Percentiles rank a stretch among this genome's conserved stretches.
Conservation (phyloP, 2,113 vertebrate genomes). For the Microcebus griseorufus region DNA sequence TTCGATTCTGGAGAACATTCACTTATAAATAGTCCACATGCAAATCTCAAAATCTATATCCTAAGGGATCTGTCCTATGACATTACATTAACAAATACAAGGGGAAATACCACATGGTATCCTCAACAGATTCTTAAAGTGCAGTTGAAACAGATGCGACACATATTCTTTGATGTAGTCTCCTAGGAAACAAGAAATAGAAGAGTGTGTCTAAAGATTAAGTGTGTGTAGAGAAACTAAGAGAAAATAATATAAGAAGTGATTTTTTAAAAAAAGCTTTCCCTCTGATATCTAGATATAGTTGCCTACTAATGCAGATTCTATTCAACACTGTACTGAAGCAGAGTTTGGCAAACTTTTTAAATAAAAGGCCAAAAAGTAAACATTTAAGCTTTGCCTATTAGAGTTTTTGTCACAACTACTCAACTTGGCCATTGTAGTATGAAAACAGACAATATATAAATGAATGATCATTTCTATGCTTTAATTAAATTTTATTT, state of each 20-base stretch:
- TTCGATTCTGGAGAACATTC: slow-evolving; percentile 21
- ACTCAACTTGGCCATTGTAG: not conserved
- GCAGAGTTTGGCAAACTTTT: not conserved
- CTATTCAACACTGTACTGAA: not conserved
- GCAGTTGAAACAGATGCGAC: slow-evolving; percentile 53
- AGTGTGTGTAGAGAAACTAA: not conserved
- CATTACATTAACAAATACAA: slow-evolving; percentile 70
- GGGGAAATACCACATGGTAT: not conserved
- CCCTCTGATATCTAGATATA: not conserved
- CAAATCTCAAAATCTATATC: slow-evolving; percentile 37
- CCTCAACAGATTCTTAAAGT: slow-evolving; percentile 57
- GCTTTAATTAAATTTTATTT: not conserved
- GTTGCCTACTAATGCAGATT: not conserved
- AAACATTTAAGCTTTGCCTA: not conserved
- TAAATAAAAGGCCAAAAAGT: not conserved
- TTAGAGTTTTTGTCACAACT: not conserved
- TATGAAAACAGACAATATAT: not conserved
- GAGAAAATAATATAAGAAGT: not conserved
- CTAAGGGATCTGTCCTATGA: slow-evolving; percentile 47
- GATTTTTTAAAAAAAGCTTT: not conserved
- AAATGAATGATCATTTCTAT: not conserved
- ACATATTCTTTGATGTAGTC: slow-evolving; percentile 64
- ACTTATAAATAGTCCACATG: slow-evolving; percentile 17
- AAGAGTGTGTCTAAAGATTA: slow-evolving; percentile 40
- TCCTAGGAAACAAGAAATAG: slow-evolving; percentile 67